Evolutionary conservation across 2,113 vertebrate species (phyloP), one percentile per base, ranked within the genome.

Genomic region (Alethe diademata): DNA sequence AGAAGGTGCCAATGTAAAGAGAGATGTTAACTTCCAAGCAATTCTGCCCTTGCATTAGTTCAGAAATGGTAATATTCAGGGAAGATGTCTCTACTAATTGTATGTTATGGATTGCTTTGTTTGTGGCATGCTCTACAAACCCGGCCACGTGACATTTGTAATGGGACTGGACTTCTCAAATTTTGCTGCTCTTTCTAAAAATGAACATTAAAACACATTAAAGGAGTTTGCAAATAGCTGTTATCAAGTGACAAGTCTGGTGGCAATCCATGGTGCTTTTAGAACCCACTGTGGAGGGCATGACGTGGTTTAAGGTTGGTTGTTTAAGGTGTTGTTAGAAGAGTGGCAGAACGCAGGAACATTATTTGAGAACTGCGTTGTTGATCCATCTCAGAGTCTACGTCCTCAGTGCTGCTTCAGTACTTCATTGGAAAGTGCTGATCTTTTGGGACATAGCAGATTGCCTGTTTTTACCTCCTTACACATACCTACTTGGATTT

Each of bases 271-370:
- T 17, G n/a, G 12, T 64, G 69, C 50, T 81, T 81, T 50, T 43
- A 15, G 38, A 87, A 19, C 11, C 4, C 8, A 8, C 45, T 61
- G 29, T 20, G 45, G 45, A 61, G 29, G 22, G 20, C 14, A 26
- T n/a, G 24, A 11, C 5, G 2, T 6, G 26, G 23, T 53, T 90
- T 50, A 54, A 76, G 67, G 47, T 54, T 0, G 0, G 10, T 57
- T 29, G 24, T 50, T 48, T 31, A 11, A 42, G 20, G 19, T 20
- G 5, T 1, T 71, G 19, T 53, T 70, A 36, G 47, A 66, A 56
- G 67, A 36, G 6, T 2, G 15, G 7, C 15, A 31, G n/a, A 71
- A 35, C 14, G 7, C 1, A 2, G 60, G 15, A 31, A 48, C 47
- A 15, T 48, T 61, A 14, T 42, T 35, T 48, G 83, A 19, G 50